Evolutionary conservation across 2,797 vertebrate species (phyloP).

Genomic region (Cyprinella venusta): DNA sequence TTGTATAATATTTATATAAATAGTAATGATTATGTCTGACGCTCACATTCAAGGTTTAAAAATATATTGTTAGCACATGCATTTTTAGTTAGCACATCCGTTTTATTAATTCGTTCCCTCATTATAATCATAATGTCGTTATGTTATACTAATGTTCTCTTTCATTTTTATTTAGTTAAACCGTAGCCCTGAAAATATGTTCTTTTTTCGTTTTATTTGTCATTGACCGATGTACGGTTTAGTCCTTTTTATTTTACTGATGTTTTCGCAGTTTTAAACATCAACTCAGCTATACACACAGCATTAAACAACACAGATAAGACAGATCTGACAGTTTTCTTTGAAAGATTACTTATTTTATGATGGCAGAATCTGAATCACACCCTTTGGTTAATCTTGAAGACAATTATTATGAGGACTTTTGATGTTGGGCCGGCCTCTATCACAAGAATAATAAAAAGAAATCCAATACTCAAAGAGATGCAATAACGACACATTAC

Average conservation of each 20-base stretch:
- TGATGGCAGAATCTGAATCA: constrained; percentile 24
- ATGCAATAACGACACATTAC: background rate
- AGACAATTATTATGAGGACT: background rate
- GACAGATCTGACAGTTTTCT: background rate
- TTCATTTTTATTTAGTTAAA: background rate
- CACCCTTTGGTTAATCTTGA: constrained; percentile 6
- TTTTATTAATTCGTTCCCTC: background rate
- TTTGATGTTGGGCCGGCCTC: background rate
- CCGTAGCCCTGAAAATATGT: background rate
- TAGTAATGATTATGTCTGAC: no score
- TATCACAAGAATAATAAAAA: background rate
- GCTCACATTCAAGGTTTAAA: no score
- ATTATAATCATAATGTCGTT: background rate
- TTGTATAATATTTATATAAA: no score
- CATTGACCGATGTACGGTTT: background rate
- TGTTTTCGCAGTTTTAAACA: background rate
- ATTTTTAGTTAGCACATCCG: no score
- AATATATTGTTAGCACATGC: no score
- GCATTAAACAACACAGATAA: constrained; percentile 16
- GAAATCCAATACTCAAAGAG: background rate
- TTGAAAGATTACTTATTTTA: constrained; percentile 32
- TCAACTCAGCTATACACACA: background rate
- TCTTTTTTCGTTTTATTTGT: background rate
- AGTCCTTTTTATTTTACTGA: constrained; percentile 11
- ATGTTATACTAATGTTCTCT: background rate